A percentile compares a stretch with the other conserved stretches of the same genome.
These are phyloP conservation scores for Taphrorychus bicolor DNA, from an alignment of 2,888 invertebrate species.

Conservation along the genomic window DNA sequence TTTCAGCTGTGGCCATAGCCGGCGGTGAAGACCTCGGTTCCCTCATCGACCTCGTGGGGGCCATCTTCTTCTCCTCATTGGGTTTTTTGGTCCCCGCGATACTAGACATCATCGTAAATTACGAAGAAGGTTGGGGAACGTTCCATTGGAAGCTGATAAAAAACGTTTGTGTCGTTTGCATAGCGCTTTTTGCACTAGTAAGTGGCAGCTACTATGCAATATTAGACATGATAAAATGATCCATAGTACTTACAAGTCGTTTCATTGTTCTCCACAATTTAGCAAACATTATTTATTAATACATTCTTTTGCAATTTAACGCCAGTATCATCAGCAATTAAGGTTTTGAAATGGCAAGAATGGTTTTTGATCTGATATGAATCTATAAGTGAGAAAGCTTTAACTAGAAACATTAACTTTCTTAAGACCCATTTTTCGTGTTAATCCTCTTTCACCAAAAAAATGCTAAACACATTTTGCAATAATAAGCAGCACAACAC, in stretches of 20 bases:
- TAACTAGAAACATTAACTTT: neutral
- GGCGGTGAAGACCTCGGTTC: constrained; percentile 83
- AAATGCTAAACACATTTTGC: too few relatives aligned
- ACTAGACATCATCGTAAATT: constrained; percentile 74
- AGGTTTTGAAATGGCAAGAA: neutral
- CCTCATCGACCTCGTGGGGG: constrained; percentile 89
- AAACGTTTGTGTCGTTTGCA: constrained; percentile 66
- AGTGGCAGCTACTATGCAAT: constrained; percentile 66
- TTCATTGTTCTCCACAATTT: too few relatives aligned
- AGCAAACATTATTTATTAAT: neutral
- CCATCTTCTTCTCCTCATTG: constrained; percentile 70
- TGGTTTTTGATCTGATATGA: neutral
- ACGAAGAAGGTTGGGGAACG: constrained; percentile 72
- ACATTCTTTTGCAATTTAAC: neutral
- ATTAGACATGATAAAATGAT: constrained; percentile 43
- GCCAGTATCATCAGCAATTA: neutral
- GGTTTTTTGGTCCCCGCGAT: constrained; percentile 79
- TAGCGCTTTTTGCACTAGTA: constrained; percentile 71
- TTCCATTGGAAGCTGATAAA: constrained; percentile 74
- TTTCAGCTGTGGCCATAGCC: constrained; percentile 55
- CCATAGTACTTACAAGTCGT: too few relatives aligned
- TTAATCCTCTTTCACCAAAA: too few relatives aligned
- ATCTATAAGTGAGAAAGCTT: neutral
- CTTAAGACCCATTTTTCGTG: too few relatives aligned
- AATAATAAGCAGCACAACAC: neutral